These are phyloP conservation scores for Trachops cirrhosus DNA, from an alignment of 2,797 vertebrate species.

Conservation along the genomic window DNA sequence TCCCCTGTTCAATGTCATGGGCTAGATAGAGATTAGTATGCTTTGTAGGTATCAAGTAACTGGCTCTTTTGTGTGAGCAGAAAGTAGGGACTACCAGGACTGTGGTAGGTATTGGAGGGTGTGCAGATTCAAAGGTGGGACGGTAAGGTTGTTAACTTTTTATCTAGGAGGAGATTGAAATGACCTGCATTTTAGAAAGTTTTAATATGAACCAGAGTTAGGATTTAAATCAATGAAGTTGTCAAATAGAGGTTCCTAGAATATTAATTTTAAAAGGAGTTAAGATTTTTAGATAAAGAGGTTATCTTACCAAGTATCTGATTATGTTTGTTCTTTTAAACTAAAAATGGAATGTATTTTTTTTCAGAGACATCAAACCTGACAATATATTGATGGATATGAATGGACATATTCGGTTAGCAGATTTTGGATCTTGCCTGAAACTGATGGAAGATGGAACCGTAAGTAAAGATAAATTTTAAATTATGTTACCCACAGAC, in stretches of 20 bases:
- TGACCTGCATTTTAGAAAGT: background rate
- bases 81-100: background rate
- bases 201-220: background rate
- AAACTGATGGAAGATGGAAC: constrained; percentile 98
- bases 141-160: background rate
- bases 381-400: constrained; percentile 98
- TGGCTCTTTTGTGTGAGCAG: background rate
- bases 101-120: background rate
- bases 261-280: constrained; percentile 32
- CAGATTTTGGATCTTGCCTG: constrained; percentile 98
- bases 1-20: background rate
- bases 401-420: constrained; percentile 98
- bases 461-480: constrained; percentile 83
- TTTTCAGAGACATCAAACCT: constrained; percentile 96
- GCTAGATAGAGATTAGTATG: background rate
- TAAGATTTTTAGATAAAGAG: constrained; percentile 2
- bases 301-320: background rate
- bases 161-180: background rate
- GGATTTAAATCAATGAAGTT: background rate
- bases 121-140: background rate
- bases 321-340: constrained; percentile 31
- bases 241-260: constrained; percentile 18
- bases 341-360: constrained; percentile 61
- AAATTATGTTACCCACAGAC: background rate
- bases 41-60: background rate